Evolutionary conservation across 2,113 vertebrate genomes (phyloP).

Genomic region (Nyctibius bracteatus): DNA sequence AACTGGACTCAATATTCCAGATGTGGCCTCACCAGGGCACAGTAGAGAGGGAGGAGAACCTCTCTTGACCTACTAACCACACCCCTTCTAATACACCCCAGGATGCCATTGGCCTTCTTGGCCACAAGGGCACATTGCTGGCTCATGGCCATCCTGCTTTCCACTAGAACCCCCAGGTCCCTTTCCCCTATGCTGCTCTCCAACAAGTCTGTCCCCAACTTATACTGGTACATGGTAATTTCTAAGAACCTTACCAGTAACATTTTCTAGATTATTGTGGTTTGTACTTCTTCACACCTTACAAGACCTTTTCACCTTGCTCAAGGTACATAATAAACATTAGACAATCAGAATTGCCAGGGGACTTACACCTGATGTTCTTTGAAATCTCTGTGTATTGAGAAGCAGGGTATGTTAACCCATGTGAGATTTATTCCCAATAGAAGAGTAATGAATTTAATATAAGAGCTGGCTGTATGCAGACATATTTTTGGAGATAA

Average conservation of each 20-base stretch:
- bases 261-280: neutral
- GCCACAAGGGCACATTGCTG: too few species aligned
- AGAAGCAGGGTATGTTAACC: neutral
- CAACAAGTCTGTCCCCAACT: too few species aligned
- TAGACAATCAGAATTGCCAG: neutral
- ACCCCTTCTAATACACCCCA: too few species aligned
- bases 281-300: neutral
- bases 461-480: neutral
- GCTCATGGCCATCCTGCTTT: too few species aligned
- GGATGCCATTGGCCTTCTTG: too few species aligned
- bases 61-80: too few species aligned
- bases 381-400: neutral
- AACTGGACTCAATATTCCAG: too few species aligned
- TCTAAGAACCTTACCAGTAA: neutral
- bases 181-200: too few species aligned
- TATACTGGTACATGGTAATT: too few species aligned
- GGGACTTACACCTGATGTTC: neutral
- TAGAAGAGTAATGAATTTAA: neutral
- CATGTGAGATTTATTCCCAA: neutral
- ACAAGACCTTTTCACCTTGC: neutral
- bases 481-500: neutral
- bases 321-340: neutral
- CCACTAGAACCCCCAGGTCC: too few species aligned
- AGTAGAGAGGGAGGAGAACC: too few species aligned
- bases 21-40: too few species aligned